Conservation (phyloP, 2,113 vertebrate species). For the Ursus arctos region DNA sequence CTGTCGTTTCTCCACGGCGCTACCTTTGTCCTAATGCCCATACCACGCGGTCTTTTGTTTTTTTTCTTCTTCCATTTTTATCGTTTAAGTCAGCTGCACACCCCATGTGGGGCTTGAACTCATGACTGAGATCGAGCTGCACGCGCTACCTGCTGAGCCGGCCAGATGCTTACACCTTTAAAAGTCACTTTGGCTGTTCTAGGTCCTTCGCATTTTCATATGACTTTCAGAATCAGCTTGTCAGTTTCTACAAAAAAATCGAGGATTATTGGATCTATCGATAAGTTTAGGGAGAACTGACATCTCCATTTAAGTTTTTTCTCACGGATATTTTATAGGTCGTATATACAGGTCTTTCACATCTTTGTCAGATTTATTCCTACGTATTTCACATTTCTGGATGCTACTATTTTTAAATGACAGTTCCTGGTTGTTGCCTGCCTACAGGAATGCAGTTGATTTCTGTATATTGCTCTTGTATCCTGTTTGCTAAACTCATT, state of each 20-base stretch:
- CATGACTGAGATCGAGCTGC: not conserved
- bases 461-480: not conserved
- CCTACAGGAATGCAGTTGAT: not conserved
- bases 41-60: not conserved
- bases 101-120: not conserved
- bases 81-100: not conserved
- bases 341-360: not conserved
- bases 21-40: not conserved
- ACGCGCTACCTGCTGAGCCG: not conserved
- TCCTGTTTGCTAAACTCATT: not conserved
- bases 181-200: not conserved
- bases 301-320: not conserved
- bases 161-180: not conserved
- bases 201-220: not conserved
- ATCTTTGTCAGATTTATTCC: not conserved
- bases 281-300: not conserved
- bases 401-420: not conserved
- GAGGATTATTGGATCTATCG: not conserved
- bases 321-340: not conserved
- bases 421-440: not conserved
- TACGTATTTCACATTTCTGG: not conserved
- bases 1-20: not conserved
- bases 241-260: not conserved
- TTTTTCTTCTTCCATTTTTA: not conserved
- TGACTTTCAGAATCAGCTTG: not conserved